These are phyloP conservation scores for Coregonus suidteri DNA, from an alignment of 2,797 vertebrate genomes.

Conservation along the genomic window DNA sequence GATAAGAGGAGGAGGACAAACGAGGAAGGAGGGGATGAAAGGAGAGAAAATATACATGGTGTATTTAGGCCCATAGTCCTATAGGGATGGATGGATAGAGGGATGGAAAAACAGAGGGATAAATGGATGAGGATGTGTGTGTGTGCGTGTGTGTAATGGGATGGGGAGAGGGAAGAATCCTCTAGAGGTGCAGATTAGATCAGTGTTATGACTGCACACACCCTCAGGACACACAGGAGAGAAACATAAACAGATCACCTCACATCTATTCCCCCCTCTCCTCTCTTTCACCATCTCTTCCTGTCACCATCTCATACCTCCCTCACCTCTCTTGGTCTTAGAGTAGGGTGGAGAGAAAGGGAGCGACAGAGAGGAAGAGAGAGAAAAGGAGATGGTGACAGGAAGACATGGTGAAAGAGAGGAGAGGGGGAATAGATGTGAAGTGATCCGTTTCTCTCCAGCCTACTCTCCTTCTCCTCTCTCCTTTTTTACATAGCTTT, in stretches of 20 bases:
- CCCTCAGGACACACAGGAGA: conserved; percentile 68
- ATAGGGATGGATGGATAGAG: conserved; percentile 46
- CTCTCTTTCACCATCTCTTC: conserved; percentile 12
- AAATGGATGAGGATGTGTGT: conserved; percentile 24
- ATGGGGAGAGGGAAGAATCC: neutral
- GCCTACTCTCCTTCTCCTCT: conserved; percentile 16
- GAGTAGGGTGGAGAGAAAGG: no score
- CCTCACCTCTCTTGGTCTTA: neutral
- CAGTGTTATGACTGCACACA: conserved; percentile 68
- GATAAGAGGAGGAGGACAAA: neutral
- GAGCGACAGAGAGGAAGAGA: no score
- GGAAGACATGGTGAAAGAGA: no score
- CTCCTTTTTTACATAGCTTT: conserved; percentile 29
- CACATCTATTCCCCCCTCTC: conserved; percentile 57
- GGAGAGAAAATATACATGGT: neutral
- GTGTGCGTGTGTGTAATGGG: conserved; percentile 51
- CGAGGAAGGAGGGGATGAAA: neutral
- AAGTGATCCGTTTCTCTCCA: neutral
- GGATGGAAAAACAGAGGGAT: conserved; percentile 25
- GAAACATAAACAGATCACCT: conserved; percentile 70
- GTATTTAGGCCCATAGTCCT: neutral
- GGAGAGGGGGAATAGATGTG: no score
- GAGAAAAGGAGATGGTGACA: no score
- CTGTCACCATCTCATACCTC: conserved; percentile 33
- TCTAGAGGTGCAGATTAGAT: conserved; percentile 67